Conservation (phyloP, 2,113 vertebrate species). For the Hippotragus niger region DNA sequence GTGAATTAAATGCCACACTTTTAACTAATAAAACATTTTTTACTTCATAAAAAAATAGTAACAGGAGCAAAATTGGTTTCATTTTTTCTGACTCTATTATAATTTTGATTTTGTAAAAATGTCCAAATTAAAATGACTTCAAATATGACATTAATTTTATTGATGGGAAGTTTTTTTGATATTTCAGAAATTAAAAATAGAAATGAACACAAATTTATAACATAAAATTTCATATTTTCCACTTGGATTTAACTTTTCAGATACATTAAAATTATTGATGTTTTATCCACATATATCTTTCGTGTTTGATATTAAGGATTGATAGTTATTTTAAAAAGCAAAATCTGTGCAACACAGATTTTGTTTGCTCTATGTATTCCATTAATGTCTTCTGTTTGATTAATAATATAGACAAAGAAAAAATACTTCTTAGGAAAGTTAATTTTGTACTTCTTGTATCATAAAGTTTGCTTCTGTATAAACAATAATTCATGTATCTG, state of each 20-base stretch:
- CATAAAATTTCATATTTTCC: not conserved
- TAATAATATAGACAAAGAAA: not conserved
- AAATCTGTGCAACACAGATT: not conserved
- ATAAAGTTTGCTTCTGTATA: not conserved
- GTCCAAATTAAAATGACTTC: not conserved
- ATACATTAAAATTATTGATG: not conserved
- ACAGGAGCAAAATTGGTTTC: not conserved
- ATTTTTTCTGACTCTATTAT: not conserved
- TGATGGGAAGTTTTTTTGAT: not conserved
- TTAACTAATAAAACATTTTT: not conserved
- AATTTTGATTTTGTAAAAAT: not conserved
- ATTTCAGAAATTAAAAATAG: not conserved
- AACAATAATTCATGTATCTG: not conserved
- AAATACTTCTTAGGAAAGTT: not conserved
- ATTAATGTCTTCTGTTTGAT: not conserved
- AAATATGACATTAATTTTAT: not conserved
- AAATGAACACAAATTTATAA: not conserved
- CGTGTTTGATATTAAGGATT: not conserved
- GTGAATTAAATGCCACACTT: not conserved
- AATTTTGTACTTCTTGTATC: not conserved
- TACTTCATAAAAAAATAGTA: not conserved
- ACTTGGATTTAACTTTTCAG: not conserved
- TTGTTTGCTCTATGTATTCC: not conserved
- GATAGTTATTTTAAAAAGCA: not conserved
- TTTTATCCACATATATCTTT: not conserved